Evolutionary conservation across 1,140 invertebrate species (phyloP), one percentile per base, ranked within the genome.

Genomic region (Centruroides vittatus): DNA sequence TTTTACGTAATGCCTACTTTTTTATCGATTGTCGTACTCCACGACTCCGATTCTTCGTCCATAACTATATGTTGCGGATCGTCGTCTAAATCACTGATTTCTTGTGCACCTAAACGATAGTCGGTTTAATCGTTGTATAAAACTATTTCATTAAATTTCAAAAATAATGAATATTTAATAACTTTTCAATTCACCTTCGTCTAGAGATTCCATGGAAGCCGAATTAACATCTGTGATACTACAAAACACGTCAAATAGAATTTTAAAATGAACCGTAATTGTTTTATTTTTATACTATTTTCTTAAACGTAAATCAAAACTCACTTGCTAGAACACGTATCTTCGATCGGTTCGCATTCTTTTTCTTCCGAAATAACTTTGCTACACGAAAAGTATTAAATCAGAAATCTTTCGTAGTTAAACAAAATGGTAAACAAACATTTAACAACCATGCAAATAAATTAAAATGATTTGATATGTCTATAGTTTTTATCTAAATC

Each of bases 1-100:
- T 12, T 56, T 49, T 56, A 46, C 55, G 58, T 49, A 61, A 23
- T 23, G 23, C 23, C 23, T 65, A 77, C 75, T 67, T 91, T 90
- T 67, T 89, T 89, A 11, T 90, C 88, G 47, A 93, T 88, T 41
- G 86, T 84, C 0, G 87, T 84, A 35, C 86, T 89, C 93, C 92
- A 97, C 0, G 88, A 88, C 71, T 95, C 92, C 0, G 87, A 84
- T 71, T 97, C 92, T 12, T 84, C 81, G 50, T 86, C 82, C 3
- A 83, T 82, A 13, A 95, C 74, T 2, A 86, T 85, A 35, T 93
- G 73, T 36, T 82, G 78, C 1, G 87, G 83, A 71, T 95, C 90
- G 3, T 87, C 82, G 49, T 82, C 74, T 51, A 73, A 61, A 41
- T 72, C 67, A 56, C 64, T 67, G 3, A 67, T 61, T 35, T 74